phyloP scores from a whole-genome alignment of 64 coral and sea anemone species.

The Platygyra sinensis region DNA sequence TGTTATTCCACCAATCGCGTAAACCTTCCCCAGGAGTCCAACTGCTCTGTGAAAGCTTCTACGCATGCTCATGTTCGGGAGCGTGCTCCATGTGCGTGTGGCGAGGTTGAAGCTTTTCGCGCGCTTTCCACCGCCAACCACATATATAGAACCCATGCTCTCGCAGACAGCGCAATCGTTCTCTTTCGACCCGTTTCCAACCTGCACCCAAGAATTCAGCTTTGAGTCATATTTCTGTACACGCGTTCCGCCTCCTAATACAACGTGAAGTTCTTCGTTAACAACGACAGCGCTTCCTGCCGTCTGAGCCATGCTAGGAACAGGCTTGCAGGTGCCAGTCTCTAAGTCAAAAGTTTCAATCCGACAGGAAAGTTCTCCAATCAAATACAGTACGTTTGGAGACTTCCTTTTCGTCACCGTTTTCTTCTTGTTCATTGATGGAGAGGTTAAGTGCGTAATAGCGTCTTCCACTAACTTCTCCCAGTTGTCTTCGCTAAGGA shows the following conservation, averaged over 20 bases:
- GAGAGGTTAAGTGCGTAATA: conserved; percentile 10
- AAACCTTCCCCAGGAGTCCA: conserved; percentile 70
- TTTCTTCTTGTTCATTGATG: conserved; percentile 16
- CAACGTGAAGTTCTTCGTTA: conserved; percentile 57
- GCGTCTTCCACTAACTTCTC: conserved; percentile 54
- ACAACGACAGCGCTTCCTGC: conserved; percentile 69
- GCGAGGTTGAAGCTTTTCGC: conserved; percentile 74
- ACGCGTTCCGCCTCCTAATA: conserved; percentile 75
- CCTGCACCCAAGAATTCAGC: conserved; percentile 70
- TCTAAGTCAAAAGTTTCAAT: conserved; percentile 80
- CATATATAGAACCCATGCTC: conserved; percentile 79
- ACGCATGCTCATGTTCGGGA: conserved; percentile 73
- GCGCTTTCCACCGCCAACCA: conserved; percentile 75
- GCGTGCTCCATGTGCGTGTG: conserved; percentile 60
- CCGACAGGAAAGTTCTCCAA: conserved; percentile 62
- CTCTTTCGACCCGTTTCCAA: conserved; percentile 74
- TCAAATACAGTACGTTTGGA: conserved; percentile 79
- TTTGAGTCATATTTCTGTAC: conserved; percentile 75
- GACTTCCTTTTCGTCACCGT: conserved; percentile 40
- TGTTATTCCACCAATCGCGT: conserved; percentile 72
- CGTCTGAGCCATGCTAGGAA: conserved; percentile 54
- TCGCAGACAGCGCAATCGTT: conserved; percentile 68
- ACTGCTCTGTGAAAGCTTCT: conserved; percentile 68
- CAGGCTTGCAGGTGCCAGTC: conserved; percentile 41
- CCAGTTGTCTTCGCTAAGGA: conserved; percentile 47